These are phyloP conservation scores for Drosophila nigrodunni DNA, from an alignment of 1,140 invertebrate species.

Conservation along the genomic window DNA sequence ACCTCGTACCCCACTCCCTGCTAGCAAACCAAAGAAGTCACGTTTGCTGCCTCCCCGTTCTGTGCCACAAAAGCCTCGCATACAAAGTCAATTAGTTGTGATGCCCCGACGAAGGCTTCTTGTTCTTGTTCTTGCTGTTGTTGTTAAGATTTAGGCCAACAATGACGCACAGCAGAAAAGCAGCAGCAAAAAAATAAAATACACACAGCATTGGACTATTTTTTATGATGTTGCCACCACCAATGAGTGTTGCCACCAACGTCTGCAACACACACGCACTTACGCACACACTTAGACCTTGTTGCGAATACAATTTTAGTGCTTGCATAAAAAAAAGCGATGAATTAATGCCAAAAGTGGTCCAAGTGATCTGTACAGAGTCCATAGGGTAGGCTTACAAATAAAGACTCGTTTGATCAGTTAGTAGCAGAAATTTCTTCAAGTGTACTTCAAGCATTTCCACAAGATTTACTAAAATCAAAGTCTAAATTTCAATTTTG, in stretches of 20 bases:
- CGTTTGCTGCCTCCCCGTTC: slow-evolving; percentile 45
- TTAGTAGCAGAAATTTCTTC: too few species aligned
- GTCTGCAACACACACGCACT: background rate
- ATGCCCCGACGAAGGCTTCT: slow-evolving; percentile 52
- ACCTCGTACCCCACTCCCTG: background rate
- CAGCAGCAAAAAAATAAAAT: background rate
- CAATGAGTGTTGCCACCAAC: background rate
- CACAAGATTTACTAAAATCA: background rate
- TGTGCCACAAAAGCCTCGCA: slow-evolving; percentile 36
- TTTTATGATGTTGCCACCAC: slow-evolving; percentile 60
- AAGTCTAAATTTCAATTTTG: slow-evolving; percentile 16
- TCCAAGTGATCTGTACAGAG: slow-evolving; percentile 25
- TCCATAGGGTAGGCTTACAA: too few species aligned
- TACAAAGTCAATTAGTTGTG: slow-evolving; percentile 77
- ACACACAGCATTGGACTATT: slow-evolving; percentile 57
- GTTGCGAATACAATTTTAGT: slow-evolving; percentile 48
- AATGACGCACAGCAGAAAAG: slow-evolving; percentile 68
- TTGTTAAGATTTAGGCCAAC: slow-evolving; percentile 73
- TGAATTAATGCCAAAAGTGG: slow-evolving; percentile 35
- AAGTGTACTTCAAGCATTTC: background rate
- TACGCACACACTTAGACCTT: slow-evolving; percentile 10
- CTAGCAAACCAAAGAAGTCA: slow-evolving; percentile 52
- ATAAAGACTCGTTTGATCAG: too few species aligned
- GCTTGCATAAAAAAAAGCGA: slow-evolving; percentile 42
- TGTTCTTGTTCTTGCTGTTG: slow-evolving; percentile 40